Conservation (phyloP, 1,140 invertebrate species). For the Lithobius niger region DNA sequence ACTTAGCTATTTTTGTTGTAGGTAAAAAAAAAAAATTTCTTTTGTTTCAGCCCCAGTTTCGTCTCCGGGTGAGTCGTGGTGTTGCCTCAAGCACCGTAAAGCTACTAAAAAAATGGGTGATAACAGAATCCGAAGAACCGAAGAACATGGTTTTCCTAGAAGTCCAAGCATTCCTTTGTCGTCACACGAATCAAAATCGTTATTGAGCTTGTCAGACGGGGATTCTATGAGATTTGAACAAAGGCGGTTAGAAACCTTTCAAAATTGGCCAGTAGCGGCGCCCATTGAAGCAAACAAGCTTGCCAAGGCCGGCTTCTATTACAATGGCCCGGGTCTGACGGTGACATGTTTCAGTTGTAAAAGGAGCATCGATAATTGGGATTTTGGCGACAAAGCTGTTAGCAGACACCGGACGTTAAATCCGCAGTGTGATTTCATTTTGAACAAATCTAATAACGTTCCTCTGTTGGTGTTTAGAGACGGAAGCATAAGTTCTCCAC, state of each 20-base stretch:
- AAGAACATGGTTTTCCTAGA: no score
- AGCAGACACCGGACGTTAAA: conserved; percentile 44
- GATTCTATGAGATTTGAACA: no score
- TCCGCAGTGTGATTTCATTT: conserved; percentile 56
- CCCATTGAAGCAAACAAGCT: conserved; percentile 47
- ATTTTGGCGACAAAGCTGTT: conserved; percentile 56
- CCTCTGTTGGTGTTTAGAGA: conserved; percentile 10
- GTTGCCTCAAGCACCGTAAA: no score
- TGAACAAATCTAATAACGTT: conserved; percentile 29
- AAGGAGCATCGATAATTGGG: conserved; percentile 54
- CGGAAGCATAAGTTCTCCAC: neutral
- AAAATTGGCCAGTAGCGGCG: conserved; percentile 51
- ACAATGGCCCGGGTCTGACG: conserved; percentile 46
- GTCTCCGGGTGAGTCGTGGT: no score
- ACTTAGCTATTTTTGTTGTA: no score
- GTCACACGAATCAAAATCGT: no score
- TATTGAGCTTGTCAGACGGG: no score
- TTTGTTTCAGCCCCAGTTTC: no score
- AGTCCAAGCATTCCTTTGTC: no score
- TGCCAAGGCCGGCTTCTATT: conserved; percentile 70
- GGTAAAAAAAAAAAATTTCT: no score
- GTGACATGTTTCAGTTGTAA: conserved; percentile 63
- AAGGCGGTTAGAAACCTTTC: conserved; percentile 40
- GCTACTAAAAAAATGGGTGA: no score
- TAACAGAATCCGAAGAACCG: no score